A percentile compares a stretch with the other conserved stretches of the same genome.
Conservation (phyloP, 2,797 vertebrate genomes). For the Sternarchorhynchus goeldii region DNA sequence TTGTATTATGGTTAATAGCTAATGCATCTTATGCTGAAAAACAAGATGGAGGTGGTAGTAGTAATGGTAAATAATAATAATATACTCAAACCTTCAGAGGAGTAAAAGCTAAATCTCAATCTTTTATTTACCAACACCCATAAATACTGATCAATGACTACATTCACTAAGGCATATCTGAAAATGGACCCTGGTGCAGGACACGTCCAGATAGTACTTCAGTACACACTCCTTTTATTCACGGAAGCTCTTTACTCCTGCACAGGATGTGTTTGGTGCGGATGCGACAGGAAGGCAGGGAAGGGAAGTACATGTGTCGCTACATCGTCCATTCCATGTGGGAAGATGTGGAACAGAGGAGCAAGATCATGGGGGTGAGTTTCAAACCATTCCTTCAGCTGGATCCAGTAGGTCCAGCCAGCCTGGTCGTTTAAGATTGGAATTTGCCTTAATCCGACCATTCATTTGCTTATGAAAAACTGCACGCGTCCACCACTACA, state of each 20-base stretch:
- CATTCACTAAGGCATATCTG: too few relatives aligned
- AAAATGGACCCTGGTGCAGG: too few relatives aligned
- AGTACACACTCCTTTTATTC: neutral
- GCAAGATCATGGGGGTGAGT: slow-evolving; percentile 96
- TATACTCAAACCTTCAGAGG: too few relatives aligned
- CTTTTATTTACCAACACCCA: too few relatives aligned
- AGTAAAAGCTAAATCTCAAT: too few relatives aligned
- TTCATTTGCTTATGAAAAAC: neutral
- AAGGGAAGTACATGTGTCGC: slow-evolving; percentile 94
- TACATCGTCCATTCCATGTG: slow-evolving; percentile 98
- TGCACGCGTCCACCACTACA: neutral
- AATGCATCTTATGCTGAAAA: too few relatives aligned
- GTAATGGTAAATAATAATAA: too few relatives aligned
- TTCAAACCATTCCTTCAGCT: neutral
- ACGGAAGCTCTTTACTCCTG: neutral
- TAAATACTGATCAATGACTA: too few relatives aligned
- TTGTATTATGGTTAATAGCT: too few relatives aligned
- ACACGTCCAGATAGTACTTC: neutral
- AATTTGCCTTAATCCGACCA: slow-evolving; percentile 2
- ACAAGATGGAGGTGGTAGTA: too few relatives aligned
- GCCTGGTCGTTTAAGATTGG: neutral
- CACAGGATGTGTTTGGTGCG: slow-evolving; percentile 95
- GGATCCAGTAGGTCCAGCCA: neutral
- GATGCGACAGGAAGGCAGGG: slow-evolving; percentile 93
- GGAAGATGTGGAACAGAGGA: slow-evolving; percentile 97